Base-by-base conservation (phyloP, 2,113 vertebrate species). In the Micromys minutus region DNA sequence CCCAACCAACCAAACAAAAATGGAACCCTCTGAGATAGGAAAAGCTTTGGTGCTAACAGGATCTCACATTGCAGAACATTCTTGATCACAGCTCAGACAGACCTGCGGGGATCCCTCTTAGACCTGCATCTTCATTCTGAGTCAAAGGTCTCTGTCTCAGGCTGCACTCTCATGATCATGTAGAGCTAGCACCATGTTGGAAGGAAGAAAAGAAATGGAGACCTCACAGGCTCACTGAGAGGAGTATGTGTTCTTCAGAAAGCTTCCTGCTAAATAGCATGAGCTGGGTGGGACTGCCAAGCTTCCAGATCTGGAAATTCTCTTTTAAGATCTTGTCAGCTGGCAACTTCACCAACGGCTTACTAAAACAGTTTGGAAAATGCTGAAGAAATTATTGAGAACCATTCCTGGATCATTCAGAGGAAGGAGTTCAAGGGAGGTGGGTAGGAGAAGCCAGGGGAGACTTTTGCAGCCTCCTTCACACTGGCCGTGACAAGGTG, bases 391-490 rank as follows among this genome's bases (percentile, higher is more conserved):
- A 79, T 94, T 96, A 93, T 94, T 96, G 63, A 5, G 6, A 83
- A 69, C 36, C 91, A 84, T 5, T 72, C 69, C 89, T 3, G 61
- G 92, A 94, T 93, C 0, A 69, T 97, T 99, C 98, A 98, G 99
- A 99, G 98, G 98, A 99, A 99, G 71, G 99, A 99, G 98, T 99
- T 99, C 99, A 99, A 97, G 0, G 99, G 99, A 7, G 99, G 99
- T 22, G 99, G 99, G n/a, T 99, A 99, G 0, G 99, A 99, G 96
- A 99, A 99, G 97, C 99, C 99, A 50, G 99, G 97, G 92, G 99
- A 99, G 59, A 99, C 99, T 96, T n/a, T 99, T 0, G 99, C 98
- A 0, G 99, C 99, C 96, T 99, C 99, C 97, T 99, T 99, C 98
- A 99, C 99, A 0, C 99, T 99, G 97, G 99, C 99, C 0, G 99